Percentiles rank a stretch among this genome's conserved stretches.
Evolutionary conservation across 2,888 invertebrate genomes (phyloP).

Genomic region (Callyntrura sp.): DNA sequence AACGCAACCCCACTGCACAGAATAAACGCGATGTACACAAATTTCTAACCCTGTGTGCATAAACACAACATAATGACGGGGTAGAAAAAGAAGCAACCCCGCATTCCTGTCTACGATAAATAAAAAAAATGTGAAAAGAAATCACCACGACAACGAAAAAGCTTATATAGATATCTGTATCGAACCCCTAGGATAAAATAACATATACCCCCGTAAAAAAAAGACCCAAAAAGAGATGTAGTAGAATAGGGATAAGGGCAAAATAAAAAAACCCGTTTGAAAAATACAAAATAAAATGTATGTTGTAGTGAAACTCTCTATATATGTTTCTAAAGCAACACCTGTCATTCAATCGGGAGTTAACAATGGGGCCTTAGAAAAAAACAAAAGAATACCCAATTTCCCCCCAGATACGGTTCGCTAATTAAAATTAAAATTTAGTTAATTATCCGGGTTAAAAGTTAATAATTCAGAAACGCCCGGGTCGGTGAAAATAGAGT

Average conservation of each 20-base stretch:
- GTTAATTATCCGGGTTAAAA: too few relatives aligned
- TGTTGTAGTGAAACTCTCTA: neutral
- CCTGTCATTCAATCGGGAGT: neutral
- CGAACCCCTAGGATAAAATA: neutral
- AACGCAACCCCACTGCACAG: neutral
- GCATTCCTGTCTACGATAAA: too few relatives aligned
- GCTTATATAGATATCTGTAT: too few relatives aligned
- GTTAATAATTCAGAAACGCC: too few relatives aligned
- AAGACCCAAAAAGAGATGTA: too few relatives aligned
- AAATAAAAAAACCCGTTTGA: neutral
- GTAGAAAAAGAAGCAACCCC: too few relatives aligned
- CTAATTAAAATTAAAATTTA: neutral
- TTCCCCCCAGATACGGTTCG: too few relatives aligned
- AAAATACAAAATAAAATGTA: neutral
- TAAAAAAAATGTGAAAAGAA: too few relatives aligned
- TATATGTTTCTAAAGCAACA: neutral
- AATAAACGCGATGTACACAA: neutral
- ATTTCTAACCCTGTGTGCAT: too few relatives aligned
- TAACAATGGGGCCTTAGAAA: neutral
- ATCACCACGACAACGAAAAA: too few relatives aligned
- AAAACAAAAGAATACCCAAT: neutral
- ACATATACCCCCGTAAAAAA: neutral
- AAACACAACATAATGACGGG: too few relatives aligned
- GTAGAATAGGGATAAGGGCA: neutral
- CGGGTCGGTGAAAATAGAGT: too few relatives aligned